Conservation (phyloP, 2,113 vertebrate species). For the Oreocharis arfaki region DNA sequence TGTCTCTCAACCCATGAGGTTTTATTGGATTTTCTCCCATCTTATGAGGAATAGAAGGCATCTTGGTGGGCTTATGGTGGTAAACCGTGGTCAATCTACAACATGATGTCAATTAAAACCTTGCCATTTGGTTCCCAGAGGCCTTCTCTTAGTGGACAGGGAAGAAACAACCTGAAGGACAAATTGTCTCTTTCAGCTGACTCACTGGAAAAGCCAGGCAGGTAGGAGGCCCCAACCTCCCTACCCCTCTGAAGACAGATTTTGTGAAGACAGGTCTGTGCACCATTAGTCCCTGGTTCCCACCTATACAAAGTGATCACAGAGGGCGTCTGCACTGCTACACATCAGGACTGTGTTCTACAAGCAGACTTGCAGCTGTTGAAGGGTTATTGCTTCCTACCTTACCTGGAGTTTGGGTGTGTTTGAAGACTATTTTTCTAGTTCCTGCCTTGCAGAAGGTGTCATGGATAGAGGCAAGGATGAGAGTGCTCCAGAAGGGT, state of each 20-base stretch:
- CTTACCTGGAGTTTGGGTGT: background rate
- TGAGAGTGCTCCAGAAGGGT: background rate
- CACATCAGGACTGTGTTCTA: background rate
- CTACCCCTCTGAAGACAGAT: background rate
- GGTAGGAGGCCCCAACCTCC: rapidly evolving
- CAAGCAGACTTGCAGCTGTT: background rate
- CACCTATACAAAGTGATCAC: rapidly evolving
- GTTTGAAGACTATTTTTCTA: background rate
- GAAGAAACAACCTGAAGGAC: background rate
- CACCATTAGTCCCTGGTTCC: background rate
- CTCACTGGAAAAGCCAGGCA: background rate
- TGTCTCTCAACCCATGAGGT: background rate
- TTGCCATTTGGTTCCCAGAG: background rate
- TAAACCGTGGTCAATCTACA: background rate
- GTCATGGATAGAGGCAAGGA: background rate
- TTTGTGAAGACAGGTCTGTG: background rate
- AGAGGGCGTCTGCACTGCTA: background rate
- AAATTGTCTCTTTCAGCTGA: background rate
- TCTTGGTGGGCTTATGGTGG: background rate
- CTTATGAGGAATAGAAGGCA: background rate
- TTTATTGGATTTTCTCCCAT: background rate
- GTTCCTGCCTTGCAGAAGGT: background rate
- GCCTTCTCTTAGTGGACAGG: background rate
- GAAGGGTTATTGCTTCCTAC: background rate
- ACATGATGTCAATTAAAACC: background rate